phyloP scores from a whole-genome alignment of 2,113 vertebrate genomes.

The Hyperopisus bebe region DNA sequence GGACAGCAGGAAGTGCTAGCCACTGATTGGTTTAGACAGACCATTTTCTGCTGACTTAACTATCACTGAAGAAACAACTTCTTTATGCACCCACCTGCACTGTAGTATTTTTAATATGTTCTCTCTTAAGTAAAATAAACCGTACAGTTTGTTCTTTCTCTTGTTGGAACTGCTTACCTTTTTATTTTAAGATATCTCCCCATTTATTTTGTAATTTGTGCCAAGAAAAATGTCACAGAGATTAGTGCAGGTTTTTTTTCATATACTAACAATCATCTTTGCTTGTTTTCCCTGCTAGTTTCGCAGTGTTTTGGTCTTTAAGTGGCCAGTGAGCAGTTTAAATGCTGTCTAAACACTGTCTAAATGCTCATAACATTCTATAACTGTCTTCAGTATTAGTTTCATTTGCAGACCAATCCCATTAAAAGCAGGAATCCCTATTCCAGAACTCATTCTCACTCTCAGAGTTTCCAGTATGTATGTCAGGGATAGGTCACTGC shows the following conservation, averaged over 20 bases:
- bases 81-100: background rate
- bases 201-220: background rate
- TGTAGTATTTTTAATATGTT: background rate
- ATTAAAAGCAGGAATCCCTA: background rate
- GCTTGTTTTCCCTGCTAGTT: background rate
- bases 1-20: constrained; percentile 61
- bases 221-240: background rate
- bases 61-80: constrained; percentile 25
- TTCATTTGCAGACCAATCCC: background rate
- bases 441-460: background rate
- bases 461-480: background rate
- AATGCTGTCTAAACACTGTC: too few relatives aligned
- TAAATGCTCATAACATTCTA: background rate
- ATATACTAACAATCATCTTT: background rate
- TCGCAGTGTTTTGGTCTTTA: background rate
- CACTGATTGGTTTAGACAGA: constrained; percentile 41
- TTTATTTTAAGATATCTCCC: background rate
- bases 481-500: background rate
- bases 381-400: background rate
- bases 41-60: constrained; percentile 12
- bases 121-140: background rate
- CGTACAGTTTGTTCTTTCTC: background rate
- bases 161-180: background rate
- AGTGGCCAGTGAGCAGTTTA: background rate
- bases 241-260: background rate